Evolutionary conservation across 2,888 invertebrate species (phyloP).

Genomic region (Cosmia trapezina): DNA sequence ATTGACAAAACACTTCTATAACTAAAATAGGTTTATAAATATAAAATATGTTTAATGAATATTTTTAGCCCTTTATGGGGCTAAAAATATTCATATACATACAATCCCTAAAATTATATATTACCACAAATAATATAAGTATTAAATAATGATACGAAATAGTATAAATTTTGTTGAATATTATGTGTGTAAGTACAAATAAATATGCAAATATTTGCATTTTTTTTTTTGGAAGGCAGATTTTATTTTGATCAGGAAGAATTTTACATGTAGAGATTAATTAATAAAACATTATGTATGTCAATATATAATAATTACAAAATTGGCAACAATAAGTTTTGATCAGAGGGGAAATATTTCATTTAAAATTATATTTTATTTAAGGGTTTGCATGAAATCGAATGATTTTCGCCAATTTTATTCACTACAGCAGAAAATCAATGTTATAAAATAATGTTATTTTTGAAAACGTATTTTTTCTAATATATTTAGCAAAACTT

Average conservation of each 20-base stretch:
- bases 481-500: not conserved
- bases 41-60: too few species aligned
- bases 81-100: too few species aligned
- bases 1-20: too few species aligned
- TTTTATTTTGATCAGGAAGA: not conserved
- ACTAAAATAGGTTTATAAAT: too few species aligned
- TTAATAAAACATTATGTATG: not conserved
- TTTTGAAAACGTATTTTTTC: not conserved
- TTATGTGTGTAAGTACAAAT: conserved; percentile 2
- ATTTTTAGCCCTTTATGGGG: too few species aligned
- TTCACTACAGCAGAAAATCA: not conserved
- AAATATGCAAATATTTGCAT: conserved; percentile 9
- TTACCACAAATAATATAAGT: not conserved
- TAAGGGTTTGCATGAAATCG: conserved; percentile 1
- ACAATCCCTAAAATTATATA: not conserved
- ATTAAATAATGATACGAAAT: not conserved
- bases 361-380: not conserved
- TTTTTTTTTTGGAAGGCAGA: not conserved
- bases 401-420: not conserved
- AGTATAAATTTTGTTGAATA: not conserved
- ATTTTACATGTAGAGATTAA: not conserved
- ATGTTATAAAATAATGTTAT: not conserved
- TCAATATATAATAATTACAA: conserved; percentile 5
- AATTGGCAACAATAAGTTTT: conserved; percentile 30
- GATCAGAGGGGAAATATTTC: conserved; percentile 16